Conservation (phyloP, 2,888 invertebrate species). For the Rotaria magnacalcarata region DNA sequence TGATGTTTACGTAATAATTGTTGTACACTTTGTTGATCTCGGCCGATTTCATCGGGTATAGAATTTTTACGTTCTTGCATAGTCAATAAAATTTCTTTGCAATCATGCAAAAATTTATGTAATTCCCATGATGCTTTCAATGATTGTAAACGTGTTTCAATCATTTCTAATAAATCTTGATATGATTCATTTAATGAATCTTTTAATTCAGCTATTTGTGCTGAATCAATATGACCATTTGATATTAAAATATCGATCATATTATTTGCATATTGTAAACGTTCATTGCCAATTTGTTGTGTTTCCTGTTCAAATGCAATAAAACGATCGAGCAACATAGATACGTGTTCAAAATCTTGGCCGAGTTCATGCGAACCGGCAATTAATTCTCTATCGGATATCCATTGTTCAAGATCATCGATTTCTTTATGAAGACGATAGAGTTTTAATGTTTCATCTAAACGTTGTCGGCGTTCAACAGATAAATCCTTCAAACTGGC, state of each 20-base stretch:
- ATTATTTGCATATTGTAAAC: constrained; percentile 80
- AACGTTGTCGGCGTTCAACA: constrained; percentile 83
- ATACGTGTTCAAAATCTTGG: constrained; percentile 94
- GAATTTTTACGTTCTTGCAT: constrained; percentile 78
- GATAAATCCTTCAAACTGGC: constrained; percentile 95
- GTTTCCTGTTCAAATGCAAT: constrained; percentile 96
- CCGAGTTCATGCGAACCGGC: constrained; percentile 95
- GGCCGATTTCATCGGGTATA: constrained; percentile 93
- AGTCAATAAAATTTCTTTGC: constrained; percentile 62
- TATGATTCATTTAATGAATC: constrained; percentile 91
- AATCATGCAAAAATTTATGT: constrained; percentile 99
- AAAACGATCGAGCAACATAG: constrained; percentile 76
- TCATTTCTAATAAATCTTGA: constrained; percentile 94
- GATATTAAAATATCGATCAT: constrained; percentile 92
- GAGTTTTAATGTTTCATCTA: constrained; percentile 83
- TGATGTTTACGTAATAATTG: constrained; percentile 90
- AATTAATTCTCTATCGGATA: constrained; percentile 91
- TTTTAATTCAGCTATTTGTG: constrained; percentile 98
- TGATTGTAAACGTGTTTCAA: constrained; percentile 73
- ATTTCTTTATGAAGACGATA: constrained; percentile 95
- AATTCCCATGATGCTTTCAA: constrained; percentile 83
- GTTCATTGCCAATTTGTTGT: constrained; percentile 86
- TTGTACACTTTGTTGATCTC: constrained; percentile 92
- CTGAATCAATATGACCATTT: constrained; percentile 92
- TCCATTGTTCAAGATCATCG: constrained; percentile 98